Conservation (phyloP, 2,113 vertebrate species). For the Eudorcas thomsonii region DNA sequence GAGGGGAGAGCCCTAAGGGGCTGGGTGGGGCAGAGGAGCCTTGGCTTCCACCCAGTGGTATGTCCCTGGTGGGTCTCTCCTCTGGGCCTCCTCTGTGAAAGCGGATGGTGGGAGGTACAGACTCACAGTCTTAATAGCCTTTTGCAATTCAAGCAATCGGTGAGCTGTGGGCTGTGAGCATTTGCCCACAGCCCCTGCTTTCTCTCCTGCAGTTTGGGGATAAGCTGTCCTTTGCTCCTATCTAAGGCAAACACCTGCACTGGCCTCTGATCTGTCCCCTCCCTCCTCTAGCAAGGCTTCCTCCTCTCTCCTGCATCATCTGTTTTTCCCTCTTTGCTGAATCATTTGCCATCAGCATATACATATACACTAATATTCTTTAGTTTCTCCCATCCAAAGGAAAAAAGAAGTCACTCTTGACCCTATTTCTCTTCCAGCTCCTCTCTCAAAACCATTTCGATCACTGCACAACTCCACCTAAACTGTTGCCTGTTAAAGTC, state of each 20-base stretch:
- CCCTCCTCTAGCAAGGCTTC: not conserved
- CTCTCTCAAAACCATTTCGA: not conserved
- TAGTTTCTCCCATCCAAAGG: not conserved
- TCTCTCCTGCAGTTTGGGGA: not conserved
- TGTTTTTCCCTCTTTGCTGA: not conserved
- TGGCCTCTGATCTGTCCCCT: not conserved
- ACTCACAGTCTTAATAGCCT: not conserved
- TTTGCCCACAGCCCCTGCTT: not conserved
- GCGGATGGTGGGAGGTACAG: not conserved
- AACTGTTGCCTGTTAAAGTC: not conserved
- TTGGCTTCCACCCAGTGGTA: not conserved
- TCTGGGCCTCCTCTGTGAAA: not conserved
- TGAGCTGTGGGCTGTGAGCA: not conserved
- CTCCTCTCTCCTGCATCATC: not conserved
- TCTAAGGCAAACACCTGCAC: slow-evolving; percentile 2
- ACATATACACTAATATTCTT: not conserved
- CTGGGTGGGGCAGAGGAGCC: not conserved
- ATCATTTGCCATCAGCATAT: not conserved
- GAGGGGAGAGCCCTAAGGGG: not conserved
- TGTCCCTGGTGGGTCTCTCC: not conserved
- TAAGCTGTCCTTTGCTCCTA: not conserved
- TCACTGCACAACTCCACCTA: not conserved
- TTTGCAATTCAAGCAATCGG: not conserved
- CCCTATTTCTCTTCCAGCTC: not conserved
- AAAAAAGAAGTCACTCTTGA: not conserved